Evolutionary conservation across 1,140 invertebrate genomes (phyloP).

Genomic region (Drosophila kepulauana): DNA sequence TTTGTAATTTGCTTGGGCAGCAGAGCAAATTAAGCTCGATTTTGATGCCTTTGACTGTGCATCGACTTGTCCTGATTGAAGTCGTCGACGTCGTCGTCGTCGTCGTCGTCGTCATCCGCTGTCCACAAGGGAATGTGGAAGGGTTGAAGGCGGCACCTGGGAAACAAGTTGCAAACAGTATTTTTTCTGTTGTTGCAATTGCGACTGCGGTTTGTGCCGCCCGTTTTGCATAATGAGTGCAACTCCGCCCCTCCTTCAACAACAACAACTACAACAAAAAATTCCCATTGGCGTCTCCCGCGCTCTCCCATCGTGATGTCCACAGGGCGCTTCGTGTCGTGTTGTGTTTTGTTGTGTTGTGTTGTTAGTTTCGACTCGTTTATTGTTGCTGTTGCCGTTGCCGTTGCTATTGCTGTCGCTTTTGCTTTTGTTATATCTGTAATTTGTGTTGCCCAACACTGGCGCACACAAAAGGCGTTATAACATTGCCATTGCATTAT

Average conservation of each 20-base stretch:
- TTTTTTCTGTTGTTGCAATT: conserved; percentile 15
- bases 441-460: conserved; percentile 52
- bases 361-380: conserved; percentile 34
- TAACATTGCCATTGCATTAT: conserved; percentile 69
- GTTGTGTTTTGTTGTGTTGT: conserved; percentile 49
- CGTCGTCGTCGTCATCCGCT: too few relatives aligned
- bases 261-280: not conserved
- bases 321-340: conserved; percentile 79
- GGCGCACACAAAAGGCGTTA: conserved; percentile 64
- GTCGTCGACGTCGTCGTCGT: not conserved
- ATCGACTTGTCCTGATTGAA: conserved; percentile 38
- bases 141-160: conserved; percentile 18
- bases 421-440: conserved; percentile 39
- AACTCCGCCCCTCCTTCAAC: conserved; percentile 45
- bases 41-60: conserved; percentile 49
- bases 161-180: conserved; percentile 43
- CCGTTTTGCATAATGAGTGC: conserved; percentile 75
- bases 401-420: conserved; percentile 27
- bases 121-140: not conserved
- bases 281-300: conserved; percentile 52
- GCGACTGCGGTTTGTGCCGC: conserved; percentile 39
- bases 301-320: conserved; percentile 71
- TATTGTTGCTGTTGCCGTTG: conserved; percentile 34
- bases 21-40: conserved; percentile 45
- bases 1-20: conserved; percentile 49